phyloP scores from a whole-genome alignment of 2,888 invertebrate genomes.

The Pimpla rufipes region DNA sequence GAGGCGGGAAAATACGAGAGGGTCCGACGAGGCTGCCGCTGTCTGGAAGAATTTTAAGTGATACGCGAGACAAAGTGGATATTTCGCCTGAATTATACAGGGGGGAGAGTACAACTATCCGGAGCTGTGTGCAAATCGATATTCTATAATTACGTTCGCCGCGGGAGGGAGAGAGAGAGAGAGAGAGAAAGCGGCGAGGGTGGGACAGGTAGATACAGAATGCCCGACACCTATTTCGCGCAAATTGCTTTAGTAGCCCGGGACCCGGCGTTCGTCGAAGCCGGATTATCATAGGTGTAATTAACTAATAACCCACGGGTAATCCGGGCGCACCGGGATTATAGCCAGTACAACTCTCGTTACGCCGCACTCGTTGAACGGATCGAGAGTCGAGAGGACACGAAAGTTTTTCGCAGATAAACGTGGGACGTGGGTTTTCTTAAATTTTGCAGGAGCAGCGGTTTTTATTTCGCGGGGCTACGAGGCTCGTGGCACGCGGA shows the following conservation, averaged over 20 bases:
- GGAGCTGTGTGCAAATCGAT: slow-evolving; percentile 60
- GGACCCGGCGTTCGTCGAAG: slow-evolving; percentile 55
- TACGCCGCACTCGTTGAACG: background rate
- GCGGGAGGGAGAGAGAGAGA: slow-evolving; percentile 9
- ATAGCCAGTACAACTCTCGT: slow-evolving; percentile 19
- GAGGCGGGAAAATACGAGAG: background rate
- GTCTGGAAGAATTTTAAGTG: slow-evolving; percentile 58
- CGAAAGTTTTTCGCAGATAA: background rate
- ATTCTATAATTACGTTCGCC: slow-evolving; percentile 65
- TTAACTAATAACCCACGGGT: slow-evolving; percentile 64
- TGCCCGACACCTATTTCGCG: slow-evolving; percentile 63
- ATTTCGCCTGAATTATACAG: background rate
- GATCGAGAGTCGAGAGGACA: background rate
- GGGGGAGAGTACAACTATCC: slow-evolving; percentile 2
- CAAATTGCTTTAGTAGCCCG: slow-evolving; percentile 66
- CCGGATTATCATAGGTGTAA: slow-evolving; percentile 69
- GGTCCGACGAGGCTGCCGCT: slow-evolving; percentile 19
- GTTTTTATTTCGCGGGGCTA: background rate
- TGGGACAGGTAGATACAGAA: slow-evolving; percentile 34
- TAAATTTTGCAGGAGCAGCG: background rate
- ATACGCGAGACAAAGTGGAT: slow-evolving; percentile 40
- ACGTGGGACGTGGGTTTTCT: background rate
- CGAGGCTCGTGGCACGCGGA: too few species aligned
- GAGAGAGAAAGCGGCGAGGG: slow-evolving; percentile 27
- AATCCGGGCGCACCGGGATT: slow-evolving; percentile 39